Conservation (phyloP, 2,113 vertebrate genomes). For the Pteruthius melanotis region DNA sequence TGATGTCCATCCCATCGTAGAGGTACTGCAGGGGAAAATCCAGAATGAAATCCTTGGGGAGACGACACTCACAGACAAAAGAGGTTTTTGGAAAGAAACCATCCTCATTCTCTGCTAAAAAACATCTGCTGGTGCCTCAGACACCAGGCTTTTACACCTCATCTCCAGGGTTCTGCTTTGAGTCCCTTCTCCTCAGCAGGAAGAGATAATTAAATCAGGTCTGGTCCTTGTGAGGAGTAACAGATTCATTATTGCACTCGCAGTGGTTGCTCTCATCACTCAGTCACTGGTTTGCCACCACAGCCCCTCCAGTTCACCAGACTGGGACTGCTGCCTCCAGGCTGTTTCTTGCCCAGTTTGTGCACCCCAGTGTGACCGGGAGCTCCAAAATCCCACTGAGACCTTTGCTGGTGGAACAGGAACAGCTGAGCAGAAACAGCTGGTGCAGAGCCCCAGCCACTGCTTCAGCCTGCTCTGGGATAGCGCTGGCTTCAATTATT, state of each 20-base stretch:
- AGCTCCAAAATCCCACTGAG: not conserved
- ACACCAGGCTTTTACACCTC: not conserved
- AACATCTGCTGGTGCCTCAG: not conserved
- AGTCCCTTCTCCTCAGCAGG: not conserved
- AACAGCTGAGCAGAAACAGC: not conserved
- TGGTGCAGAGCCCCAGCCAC: not conserved
- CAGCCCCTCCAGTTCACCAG: not conserved
- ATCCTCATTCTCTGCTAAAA: not conserved
- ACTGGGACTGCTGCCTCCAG: not conserved
- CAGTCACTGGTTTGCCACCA: slow-evolving; percentile 14
- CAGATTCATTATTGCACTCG: slow-evolving; percentile 46
- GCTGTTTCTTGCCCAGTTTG: not conserved
- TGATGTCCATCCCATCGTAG: slow-evolving; percentile 95
- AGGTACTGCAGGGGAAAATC: slow-evolving; percentile 80
- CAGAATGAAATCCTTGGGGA: not conserved
- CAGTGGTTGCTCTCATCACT: slow-evolving; percentile 9
- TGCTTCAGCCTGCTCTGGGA: not conserved
- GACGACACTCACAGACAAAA: not conserved
- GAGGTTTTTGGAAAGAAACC: not conserved
- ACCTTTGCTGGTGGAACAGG: not conserved
- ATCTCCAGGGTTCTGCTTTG: not conserved
- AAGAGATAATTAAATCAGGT: slow-evolving; percentile 58
- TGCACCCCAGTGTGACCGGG: not conserved
- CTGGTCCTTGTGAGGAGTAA: slow-evolving; percentile 27
- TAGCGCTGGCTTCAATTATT: not conserved